Conservation (phyloP, 1,140 invertebrate species). For the Coelopa frigida region DNA sequence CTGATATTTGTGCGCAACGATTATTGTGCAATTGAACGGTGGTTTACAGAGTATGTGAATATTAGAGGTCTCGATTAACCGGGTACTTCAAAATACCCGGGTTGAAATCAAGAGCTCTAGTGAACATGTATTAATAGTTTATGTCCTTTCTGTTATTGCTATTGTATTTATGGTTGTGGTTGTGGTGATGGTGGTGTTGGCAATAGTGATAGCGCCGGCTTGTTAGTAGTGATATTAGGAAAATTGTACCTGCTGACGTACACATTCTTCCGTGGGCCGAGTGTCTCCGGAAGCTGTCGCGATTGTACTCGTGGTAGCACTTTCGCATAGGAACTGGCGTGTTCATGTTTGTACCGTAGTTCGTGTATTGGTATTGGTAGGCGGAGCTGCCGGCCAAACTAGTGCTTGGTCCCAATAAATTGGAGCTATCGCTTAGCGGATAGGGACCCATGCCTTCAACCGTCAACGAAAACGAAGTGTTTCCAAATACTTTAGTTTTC, state of each 20-base stretch:
- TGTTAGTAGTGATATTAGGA: background rate
- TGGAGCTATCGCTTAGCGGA: conserved; percentile 44
- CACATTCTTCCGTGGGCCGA: conserved; percentile 45
- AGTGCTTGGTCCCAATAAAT: conserved; percentile 41
- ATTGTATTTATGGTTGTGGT: conserved; percentile 9
- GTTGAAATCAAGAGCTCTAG: too few species aligned
- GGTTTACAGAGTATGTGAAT: too few species aligned
- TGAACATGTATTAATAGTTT: background rate
- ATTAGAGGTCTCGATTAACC: too few species aligned
- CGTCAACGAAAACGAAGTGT: conserved; percentile 44
- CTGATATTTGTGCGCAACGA: too few species aligned
- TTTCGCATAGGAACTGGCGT: conserved; percentile 42
- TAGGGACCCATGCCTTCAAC: conserved; percentile 47
- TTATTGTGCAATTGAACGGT: too few species aligned
- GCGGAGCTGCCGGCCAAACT: conserved; percentile 22
- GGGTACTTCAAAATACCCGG: too few species aligned
- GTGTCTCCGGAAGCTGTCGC: conserved; percentile 40
- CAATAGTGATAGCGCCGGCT: background rate
- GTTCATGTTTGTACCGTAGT: conserved; percentile 43
- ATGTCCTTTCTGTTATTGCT: background rate
- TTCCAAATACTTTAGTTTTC: conserved; percentile 43
- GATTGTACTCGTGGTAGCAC: conserved; percentile 39
- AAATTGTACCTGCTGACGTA: conserved; percentile 26
- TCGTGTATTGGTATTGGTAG: conserved; percentile 44
- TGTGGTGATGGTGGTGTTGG: conserved; percentile 13